Percentiles rank a stretch among this genome's conserved stretches.
These are phyloP conservation scores for Siniperca knerii DNA, from an alignment of 2,113 vertebrate species.

Conservation along the genomic window DNA sequence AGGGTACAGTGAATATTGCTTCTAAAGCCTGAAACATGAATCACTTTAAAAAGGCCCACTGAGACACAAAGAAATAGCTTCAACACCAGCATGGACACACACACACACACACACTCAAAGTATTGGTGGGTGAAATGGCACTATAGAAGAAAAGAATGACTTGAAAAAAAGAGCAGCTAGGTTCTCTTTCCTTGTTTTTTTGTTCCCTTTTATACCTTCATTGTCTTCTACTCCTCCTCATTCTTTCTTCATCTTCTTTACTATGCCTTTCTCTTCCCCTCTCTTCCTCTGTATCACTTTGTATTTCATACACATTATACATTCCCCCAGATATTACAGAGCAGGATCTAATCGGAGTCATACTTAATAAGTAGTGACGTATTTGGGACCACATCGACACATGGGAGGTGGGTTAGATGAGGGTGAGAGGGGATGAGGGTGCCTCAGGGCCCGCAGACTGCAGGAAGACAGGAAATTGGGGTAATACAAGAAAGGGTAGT, in stretches of 20 bases:
- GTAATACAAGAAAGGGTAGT: neutral
- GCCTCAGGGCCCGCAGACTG: neutral
- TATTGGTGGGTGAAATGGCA: conserved; percentile 26
- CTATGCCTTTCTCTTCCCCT: neutral
- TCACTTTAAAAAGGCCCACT: conserved; percentile 59
- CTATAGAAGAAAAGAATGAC: conserved; percentile 19
- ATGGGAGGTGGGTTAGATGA: neutral
- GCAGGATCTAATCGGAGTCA: conserved; percentile 1
- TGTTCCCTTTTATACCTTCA: neutral
- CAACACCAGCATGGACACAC: conserved; percentile 20
- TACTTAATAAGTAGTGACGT: conserved; percentile 16
- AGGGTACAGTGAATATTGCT: conserved; percentile 54
- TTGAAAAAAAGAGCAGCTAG: neutral
- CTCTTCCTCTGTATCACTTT: conserved; percentile 3
- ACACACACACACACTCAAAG: conserved; percentile 28
- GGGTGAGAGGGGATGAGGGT: neutral
- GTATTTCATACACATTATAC: conserved; percentile 7
- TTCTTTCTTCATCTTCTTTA: neutral
- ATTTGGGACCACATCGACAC: neutral
- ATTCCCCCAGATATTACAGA: conserved; percentile 9
- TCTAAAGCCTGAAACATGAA: conserved; percentile 61
- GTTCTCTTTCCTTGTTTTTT: conserved; percentile 26
- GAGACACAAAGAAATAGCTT: conserved; percentile 54
- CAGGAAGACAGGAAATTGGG: neutral
- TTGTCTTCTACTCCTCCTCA: neutral